Conservation (phyloP, 2,888 invertebrate species). For the Clusia tigrina region DNA sequence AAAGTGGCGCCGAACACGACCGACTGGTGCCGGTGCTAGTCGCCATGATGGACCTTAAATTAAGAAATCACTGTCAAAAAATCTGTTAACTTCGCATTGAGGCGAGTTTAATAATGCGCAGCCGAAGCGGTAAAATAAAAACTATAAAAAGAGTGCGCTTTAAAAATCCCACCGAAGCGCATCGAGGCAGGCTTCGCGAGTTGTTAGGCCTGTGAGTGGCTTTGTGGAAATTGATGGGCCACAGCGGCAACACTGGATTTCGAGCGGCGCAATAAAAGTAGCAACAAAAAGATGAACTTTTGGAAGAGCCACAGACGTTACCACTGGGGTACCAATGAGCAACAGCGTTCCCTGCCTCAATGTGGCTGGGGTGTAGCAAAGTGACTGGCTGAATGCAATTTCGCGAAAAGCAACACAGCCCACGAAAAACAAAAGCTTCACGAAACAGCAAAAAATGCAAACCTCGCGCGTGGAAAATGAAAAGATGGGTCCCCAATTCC, state of each 20-base stretch:
- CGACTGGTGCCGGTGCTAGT: constrained; percentile 27
- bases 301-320: not conserved
- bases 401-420: constrained; percentile 11
- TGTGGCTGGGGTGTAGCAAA: not conserved
- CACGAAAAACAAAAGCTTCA: constrained; percentile 3
- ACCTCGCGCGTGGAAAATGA: constrained; percentile 2
- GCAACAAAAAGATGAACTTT: not conserved
- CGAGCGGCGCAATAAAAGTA: not conserved
- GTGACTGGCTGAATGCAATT: not conserved
- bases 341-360: not conserved
- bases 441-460: constrained; percentile 4
- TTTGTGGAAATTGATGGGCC: constrained; percentile 18
- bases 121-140: not conserved
- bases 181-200: constrained; percentile 6
- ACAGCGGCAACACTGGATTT: not conserved
- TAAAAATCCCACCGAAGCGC: constrained; percentile 9
- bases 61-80: constrained; percentile 56
- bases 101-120: constrained; percentile 35
- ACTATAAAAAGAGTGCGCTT: not conserved
- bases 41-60: constrained; percentile 46
- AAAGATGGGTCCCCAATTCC: not conserved
- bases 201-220: constrained; percentile 3
- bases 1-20: constrained; percentile 36
- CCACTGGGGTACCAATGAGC: not conserved
- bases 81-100: constrained; percentile 47